Base-by-base conservation (phyloP, 64 coral and sea anemone genomes). In the Dendronephthya gigantea region DNA sequence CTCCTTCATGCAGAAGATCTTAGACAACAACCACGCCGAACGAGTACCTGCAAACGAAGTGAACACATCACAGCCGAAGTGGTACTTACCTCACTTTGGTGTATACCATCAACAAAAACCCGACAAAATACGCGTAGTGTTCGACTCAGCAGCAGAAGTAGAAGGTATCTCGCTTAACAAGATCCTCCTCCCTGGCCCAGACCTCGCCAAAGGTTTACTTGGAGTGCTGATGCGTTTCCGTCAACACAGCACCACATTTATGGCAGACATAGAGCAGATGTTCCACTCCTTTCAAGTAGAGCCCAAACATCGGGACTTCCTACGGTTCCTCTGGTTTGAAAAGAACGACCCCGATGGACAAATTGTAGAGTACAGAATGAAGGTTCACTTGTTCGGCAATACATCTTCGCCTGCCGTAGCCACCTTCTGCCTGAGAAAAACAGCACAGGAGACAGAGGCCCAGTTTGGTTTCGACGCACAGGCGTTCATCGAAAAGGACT, bases 201-300 rank as follows among this genome's bases (percentile, higher is more conserved):
- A 88, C 48, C 35, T 91, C 6, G 58, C 55, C 0, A 91, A 91
- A 41, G 88, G 35, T 58, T 51, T 91, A 0, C 49, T 92, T 1
- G 90, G 86, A 2, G 66, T 92, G 13, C 83, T 92, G 10, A 15
- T 92, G 43, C 82, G 90, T 43, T 92, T 92, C 23, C 55, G 85
- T 27, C 52, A 91, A 35, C 28, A 91, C 7, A 32, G 74, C 27
- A 40, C 82, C 3, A 83, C 86, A 12, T 30, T 92, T 38, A 43
- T 92, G 7, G 83, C 83, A 12, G 91, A 89, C 52, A 76, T 89
- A 8, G 91, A 92, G 34, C 87, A 92, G 45, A 92, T 87, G 91
- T 92, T 92, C 23, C 88, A 90, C 40, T 92, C 87, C 72, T 86
- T 92, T 43, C 35, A 62, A 4, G 72, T 92, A 7, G 2, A 36